Percentiles rank a stretch among this genome's conserved stretches.
Conservation (phyloP, 1,140 invertebrate genomes). For the roundworm (Caenorhabditis elegans) region DNA sequence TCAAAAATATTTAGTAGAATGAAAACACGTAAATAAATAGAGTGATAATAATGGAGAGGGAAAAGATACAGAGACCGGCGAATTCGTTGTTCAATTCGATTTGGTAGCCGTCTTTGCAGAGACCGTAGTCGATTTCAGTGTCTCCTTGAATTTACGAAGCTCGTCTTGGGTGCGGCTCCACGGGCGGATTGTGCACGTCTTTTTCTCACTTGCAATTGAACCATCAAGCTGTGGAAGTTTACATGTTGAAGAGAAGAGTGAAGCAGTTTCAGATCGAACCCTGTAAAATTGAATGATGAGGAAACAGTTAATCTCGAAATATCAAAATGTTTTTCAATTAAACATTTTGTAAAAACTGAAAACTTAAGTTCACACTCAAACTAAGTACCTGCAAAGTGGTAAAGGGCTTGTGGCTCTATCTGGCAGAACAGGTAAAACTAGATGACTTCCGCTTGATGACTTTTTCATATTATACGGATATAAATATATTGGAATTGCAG, state of each 20-base stretch:
- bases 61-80: not conserved
- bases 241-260: slow-evolving; percentile 9
- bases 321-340: no score
- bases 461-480: not conserved
- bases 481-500: no score
- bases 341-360: no score
- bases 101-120: not conserved
- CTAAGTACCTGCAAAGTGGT: not conserved
- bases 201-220: not conserved
- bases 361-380: no score
- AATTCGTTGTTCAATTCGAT: not conserved
- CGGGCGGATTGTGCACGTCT: slow-evolving; percentile 24
- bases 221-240: slow-evolving; percentile 13
- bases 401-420: not conserved
- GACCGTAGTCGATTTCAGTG: slow-evolving; percentile 36
- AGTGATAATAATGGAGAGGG: not conserved
- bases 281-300: not conserved
- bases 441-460: not conserved
- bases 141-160: slow-evolving; percentile 35
- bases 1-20: not conserved
- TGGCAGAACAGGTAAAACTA: not conserved
- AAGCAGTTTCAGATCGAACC: not conserved
- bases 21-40: not conserved
- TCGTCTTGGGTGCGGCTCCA: slow-evolving; percentile 37
- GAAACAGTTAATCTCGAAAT: not conserved